Percentiles rank a stretch among this genome's conserved stretches.
phyloP scores from a whole-genome alignment of 2,797 vertebrate species.

The Eidolon dupreanum region DNA sequence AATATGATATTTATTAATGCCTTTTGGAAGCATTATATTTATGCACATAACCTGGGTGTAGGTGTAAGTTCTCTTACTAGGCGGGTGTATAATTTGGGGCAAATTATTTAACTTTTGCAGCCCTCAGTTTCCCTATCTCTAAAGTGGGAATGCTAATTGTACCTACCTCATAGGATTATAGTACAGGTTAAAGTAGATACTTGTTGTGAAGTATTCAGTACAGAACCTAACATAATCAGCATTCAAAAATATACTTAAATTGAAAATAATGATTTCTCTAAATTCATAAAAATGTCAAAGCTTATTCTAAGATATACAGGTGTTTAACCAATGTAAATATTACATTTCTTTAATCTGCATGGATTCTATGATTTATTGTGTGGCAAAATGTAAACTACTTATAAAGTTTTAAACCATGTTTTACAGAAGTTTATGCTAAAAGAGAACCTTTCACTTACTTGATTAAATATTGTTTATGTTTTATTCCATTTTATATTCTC shows the following conservation, averaged over 20 bases:
- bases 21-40: background rate
- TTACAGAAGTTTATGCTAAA: conserved; percentile 51
- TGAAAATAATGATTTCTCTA: conserved; percentile 50
- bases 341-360: conserved; percentile 30
- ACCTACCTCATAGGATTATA: background rate
- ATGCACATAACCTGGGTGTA: background rate
- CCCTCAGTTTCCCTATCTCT: conserved; percentile 25
- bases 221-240: background rate
- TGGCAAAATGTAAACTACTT: conserved; percentile 14
- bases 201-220: background rate
- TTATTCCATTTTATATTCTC: conserved; percentile 69
- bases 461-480: conserved; percentile 49
- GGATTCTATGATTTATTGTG: conserved; percentile 12
- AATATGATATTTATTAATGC: background rate
- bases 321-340: conserved; percentile 47
- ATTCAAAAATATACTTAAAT: conserved; percentile 33
- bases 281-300: conserved; percentile 35
- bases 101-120: conserved; percentile 13
- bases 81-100: background rate
- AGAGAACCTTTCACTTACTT: conserved; percentile 34
- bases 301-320: background rate
- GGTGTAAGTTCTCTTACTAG: background rate
- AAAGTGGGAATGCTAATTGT: background rate
- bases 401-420: conserved; percentile 8
- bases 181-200: conserved; percentile 23